These are phyloP conservation scores for Drosophila dunni DNA, from an alignment of 1,140 invertebrate genomes.

Conservation along the genomic window DNA sequence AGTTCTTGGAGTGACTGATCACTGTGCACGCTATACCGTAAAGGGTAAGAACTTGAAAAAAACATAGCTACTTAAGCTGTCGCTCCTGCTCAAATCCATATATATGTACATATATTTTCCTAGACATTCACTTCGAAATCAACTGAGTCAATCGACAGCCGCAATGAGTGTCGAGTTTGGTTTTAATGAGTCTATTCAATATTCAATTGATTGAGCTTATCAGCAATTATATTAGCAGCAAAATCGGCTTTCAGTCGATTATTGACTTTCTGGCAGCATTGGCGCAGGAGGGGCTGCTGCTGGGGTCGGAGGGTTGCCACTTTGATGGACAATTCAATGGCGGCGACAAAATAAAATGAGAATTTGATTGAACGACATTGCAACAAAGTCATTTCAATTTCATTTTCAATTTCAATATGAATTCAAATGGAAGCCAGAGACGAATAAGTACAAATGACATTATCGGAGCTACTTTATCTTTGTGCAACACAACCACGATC, in stretches of 20 bases:
- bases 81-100: no score
- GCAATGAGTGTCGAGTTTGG: neutral
- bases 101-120: neutral
- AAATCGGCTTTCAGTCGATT: no score
- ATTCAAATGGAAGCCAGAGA: constrained; percentile 61
- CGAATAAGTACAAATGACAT: constrained; percentile 58
- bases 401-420: constrained; percentile 53
- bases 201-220: constrained; percentile 19
- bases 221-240: constrained; percentile 6
- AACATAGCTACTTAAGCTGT: no score
- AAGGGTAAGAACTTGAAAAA: no score
- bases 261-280: neutral
- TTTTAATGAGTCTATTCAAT: constrained; percentile 14
- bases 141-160: neutral
- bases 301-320: neutral
- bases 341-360: constrained; percentile 26
- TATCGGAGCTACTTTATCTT: constrained; percentile 60
- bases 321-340: constrained; percentile 21
- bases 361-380: constrained; percentile 71
- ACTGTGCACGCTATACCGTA: no score
- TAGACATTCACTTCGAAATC: neutral
- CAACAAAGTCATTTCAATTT: constrained; percentile 81
- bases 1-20: no score
- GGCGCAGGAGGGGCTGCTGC: neutral
- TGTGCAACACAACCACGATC: constrained; percentile 35